Base-by-base conservation (phyloP, 37 sponge, comb jelly and placozoan genomes). In the Diacarnus erythraeanus region DNA sequence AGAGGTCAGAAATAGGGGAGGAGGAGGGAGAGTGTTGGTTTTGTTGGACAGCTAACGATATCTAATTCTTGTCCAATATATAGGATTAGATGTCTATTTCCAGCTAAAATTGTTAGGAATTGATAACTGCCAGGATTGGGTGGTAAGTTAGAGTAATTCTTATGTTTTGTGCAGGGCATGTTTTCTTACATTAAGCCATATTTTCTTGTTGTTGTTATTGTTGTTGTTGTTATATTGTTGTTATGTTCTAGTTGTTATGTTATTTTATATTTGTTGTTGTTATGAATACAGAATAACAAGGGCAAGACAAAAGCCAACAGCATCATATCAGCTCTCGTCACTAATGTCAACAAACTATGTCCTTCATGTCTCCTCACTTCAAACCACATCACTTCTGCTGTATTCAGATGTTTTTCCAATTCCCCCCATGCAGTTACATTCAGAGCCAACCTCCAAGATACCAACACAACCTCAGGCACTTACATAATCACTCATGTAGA, bases 401-500 rank as follows among this genome's bases (percentile, higher is more conserved):
- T 12, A 9, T 68, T 68, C 69, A 36, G 34, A 9, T 68, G 69
- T 21, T 68, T 68, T 21, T 39, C 69, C 21, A 29, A 34, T 9
- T 68, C 69, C 39, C 69, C 69, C 38, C 69, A 68, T 20, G 69
- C 69, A 15, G 69, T 68, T 17, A 68, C 69, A 15, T 68, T 68
- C 39, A 36, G 69, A 27, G 69, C 69, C 34, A 6, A 9, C 20
- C 69, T 68, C 39, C 69, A 68, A 8, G 69, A 39, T 12, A 38
- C 39, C 20, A 30, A 20, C 29, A 35, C 8, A 35, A 10, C 69
- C 39, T 35, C 38, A 6, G 34, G 69, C 69, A 8, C 38, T 3
- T 10, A 29, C 9, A 3, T 68, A 4, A 6, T 38, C 20, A 20
- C 4, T 6, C 20, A 31, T 20, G 20, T 68, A 8, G 8, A 12